Evolutionary conservation across 1,140 invertebrate species (phyloP).

Genomic region (Aradophagus sp.): DNA sequence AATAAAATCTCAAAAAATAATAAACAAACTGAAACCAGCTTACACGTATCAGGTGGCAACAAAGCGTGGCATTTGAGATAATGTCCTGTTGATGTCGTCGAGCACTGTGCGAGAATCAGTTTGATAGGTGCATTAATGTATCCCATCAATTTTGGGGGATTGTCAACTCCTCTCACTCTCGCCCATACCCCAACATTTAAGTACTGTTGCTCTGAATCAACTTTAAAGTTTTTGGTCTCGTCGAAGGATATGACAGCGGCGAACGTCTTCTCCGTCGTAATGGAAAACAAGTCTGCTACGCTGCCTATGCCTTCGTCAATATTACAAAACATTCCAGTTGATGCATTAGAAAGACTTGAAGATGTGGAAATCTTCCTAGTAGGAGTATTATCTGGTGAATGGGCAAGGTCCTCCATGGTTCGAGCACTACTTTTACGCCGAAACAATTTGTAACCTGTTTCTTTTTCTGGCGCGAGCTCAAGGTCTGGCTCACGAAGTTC

Average conservation of each 20-base stretch:
- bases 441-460: conserved; percentile 62
- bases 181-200: conserved; percentile 90
- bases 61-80: conserved; percentile 84
- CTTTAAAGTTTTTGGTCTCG: conserved; percentile 83
- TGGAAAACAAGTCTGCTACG: conserved; percentile 67
- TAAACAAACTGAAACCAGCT: no score
- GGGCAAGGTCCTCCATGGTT: conserved; percentile 50
- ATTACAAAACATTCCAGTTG: conserved; percentile 57
- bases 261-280: conserved; percentile 66
- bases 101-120: conserved; percentile 85
- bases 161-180: conserved; percentile 75
- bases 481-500: conserved; percentile 65
- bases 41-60: conserved; percentile 81
- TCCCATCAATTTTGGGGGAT: conserved; percentile 81
- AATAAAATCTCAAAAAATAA: no score
- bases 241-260: conserved; percentile 80
- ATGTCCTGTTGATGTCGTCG: conserved; percentile 85
- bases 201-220: conserved; percentile 82
- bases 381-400: conserved; percentile 62
- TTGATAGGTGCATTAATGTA: conserved; percentile 87
- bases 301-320: conserved; percentile 51
- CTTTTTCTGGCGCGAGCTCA: conserved; percentile 30
- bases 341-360: conserved; percentile 64
- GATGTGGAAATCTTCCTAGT: conserved; percentile 67
- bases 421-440: conserved; percentile 65